Evolutionary conservation across 2,888 invertebrate genomes (phyloP), one percentile per base, ranked within the genome.

Genomic region (Cremastinae sp.): DNA sequence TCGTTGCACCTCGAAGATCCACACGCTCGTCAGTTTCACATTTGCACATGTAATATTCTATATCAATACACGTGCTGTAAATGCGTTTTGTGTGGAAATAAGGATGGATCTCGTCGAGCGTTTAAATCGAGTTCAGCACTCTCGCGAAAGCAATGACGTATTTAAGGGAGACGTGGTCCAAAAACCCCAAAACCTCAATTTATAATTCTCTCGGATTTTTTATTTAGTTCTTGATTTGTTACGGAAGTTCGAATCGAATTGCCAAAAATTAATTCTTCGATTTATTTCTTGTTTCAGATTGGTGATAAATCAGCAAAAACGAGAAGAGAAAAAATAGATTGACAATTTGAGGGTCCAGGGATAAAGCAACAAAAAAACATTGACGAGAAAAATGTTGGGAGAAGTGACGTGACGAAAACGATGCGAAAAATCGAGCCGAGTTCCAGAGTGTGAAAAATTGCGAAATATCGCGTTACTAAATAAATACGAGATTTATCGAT

Each of bases 351-450:
- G 20, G 35, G 5, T 35, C 41, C 14, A 14, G 45, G 58, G 16
- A n/a, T n/a, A n/a, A n/a, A n/a, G n/a, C n/a, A 59, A 16, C n/a
- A 58, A 12, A 37, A 10, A 43, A 12, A 58, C 22, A 74, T 47
- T 49, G 43, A 43, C 45, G 53, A 53, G 81, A 78, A 86, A 81
- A 78, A 88, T 87, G 87, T 82, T 86, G 84, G 87, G 86, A 79
- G 87, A 88, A 84, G 86, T 88, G 81, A 86, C 85, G 79, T 86
- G 78, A 86, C 62, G 39, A 74, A 68, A 75, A 75, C 75, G 68
- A 72, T 72, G 59, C 76, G 18, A 53, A 59, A 75, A 49, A 66
- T 58, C 79, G 76, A 70, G 62, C n/a, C 55, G 7, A 35, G 55
- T 62, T 75, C 58, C 59, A 56, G 75, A 62, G 45, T 49, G 28